These are phyloP conservation scores for Lycopodina hypogea DNA, from an alignment of 37 sponge, comb jelly and placozoan genomes.

Conservation along the genomic window DNA sequence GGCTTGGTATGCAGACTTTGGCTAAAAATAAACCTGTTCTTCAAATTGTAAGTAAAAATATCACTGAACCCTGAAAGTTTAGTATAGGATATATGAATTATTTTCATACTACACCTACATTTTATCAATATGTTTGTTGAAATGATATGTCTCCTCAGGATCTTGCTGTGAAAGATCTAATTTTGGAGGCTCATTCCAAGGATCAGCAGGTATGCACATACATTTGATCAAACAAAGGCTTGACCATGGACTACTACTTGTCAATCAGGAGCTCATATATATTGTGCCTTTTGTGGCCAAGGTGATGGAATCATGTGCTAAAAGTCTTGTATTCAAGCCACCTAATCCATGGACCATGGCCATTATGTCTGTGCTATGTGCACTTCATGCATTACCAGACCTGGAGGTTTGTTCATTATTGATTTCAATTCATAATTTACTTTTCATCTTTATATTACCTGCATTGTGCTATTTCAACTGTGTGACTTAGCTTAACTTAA, in stretches of 20 bases:
- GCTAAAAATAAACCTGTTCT: slow-evolving; percentile 93
- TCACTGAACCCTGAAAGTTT: no score
- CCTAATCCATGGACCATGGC: slow-evolving; percentile 99
- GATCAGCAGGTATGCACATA: slow-evolving; percentile 71
- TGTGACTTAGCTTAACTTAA: slow-evolving; percentile 76
- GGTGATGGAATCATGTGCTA: slow-evolving; percentile 85
- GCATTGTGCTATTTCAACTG: not conserved
- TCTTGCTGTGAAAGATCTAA: slow-evolving; percentile 86
- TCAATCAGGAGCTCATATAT: slow-evolving; percentile 84
- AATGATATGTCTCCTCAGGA: slow-evolving; percentile 53
- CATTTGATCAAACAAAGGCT: not conserved
- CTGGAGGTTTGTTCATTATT: slow-evolving; percentile 81
- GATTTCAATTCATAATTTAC: no score
- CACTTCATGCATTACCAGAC: slow-evolving; percentile 88
- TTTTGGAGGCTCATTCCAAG: slow-evolving; percentile 87
- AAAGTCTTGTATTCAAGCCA: slow-evolving; percentile 91
- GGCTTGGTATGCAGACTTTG: slow-evolving; percentile 93
- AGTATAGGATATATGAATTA: no score
- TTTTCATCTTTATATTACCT: not conserved
- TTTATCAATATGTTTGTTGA: no score
- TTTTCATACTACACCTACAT: no score
- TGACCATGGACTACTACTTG: not conserved
- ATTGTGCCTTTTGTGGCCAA: slow-evolving; percentile 98
- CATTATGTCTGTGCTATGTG: slow-evolving; percentile 85
- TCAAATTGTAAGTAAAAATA: slow-evolving; percentile 66